Percentiles rank a stretch among this genome's conserved stretches.
phyloP scores from a whole-genome alignment of 2,797 vertebrate species.

The Hypotaenidia philippensis region DNA sequence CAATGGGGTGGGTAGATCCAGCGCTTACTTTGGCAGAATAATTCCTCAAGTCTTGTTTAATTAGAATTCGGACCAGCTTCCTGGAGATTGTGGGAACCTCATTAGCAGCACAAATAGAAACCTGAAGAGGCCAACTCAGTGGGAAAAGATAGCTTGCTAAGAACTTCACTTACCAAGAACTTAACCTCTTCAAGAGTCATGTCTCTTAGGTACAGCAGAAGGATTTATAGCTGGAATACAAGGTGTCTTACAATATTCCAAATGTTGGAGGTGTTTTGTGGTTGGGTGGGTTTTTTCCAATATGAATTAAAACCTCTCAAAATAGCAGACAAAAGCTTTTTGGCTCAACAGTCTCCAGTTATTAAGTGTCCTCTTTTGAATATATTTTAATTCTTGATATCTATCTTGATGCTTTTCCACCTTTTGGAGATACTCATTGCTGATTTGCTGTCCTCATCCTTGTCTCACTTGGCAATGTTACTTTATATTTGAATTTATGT shows the following conservation, averaged over 20 bases:
- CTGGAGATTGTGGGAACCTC: conserved; percentile 70
- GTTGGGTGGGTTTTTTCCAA: neutral
- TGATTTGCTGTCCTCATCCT: neutral
- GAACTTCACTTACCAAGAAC: conserved; percentile 64
- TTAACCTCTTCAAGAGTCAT: conserved; percentile 37
- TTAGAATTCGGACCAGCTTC: conserved; percentile 65
- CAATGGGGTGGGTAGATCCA: conserved; percentile 51
- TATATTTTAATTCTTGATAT: neutral
- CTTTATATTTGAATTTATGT: neutral
- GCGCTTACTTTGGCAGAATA: conserved; percentile 62
- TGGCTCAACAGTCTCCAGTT: neutral
- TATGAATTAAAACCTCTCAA: neutral
- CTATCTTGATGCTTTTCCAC: neutral
- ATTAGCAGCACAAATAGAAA: conserved; percentile 69
- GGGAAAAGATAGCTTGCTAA: conserved; percentile 66
- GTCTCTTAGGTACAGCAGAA: conserved; percentile 42
- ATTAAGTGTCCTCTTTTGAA: neutral
- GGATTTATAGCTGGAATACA: conserved; percentile 1
- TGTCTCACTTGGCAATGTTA: neutral
- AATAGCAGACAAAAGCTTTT: neutral
- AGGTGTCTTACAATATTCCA: neutral
- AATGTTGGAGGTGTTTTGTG: neutral
- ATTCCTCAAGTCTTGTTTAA: conserved; percentile 59
- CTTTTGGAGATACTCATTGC: neutral
- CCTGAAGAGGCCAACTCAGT: conserved; percentile 58